These are phyloP conservation scores for Isurus oxyrinchus DNA, from an alignment of 2,113 vertebrate species.

Conservation along the genomic window DNA sequence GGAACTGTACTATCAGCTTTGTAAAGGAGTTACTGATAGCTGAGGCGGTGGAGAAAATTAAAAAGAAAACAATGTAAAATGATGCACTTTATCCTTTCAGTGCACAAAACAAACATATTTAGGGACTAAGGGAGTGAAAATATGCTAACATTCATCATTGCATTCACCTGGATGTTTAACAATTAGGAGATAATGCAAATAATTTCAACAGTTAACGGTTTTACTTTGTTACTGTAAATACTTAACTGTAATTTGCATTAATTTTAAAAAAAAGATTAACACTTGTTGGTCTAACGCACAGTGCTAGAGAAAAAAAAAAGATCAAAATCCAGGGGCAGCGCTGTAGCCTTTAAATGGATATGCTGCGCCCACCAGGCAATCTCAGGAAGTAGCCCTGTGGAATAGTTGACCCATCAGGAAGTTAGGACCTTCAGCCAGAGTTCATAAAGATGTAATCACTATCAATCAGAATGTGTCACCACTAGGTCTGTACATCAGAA, in stretches of 20 bases:
- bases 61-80: neutral
- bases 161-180: neutral
- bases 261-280: neutral
- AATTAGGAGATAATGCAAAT: neutral
- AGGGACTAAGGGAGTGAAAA: neutral
- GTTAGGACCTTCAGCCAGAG: slow-evolving; percentile 77
- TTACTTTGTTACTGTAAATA: neutral
- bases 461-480: slow-evolving; percentile 68
- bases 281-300: neutral
- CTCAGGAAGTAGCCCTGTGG: slow-evolving; percentile 75
- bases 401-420: slow-evolving; percentile 70
- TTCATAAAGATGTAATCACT: slow-evolving; percentile 77
- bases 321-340: slow-evolving; percentile 44
- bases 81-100: neutral
- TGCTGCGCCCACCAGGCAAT: slow-evolving; percentile 57
- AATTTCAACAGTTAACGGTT: neutral
- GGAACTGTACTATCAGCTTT: neutral
- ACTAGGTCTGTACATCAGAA: slow-evolving; percentile 62
- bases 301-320: neutral
- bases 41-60: neutral
- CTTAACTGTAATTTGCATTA: neutral
- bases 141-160: neutral
- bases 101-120: neutral
- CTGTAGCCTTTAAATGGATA: slow-evolving; percentile 61
- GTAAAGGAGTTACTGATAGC: neutral